Evolutionary conservation across 1,140 invertebrate genomes (phyloP).

Genomic region (Caenorhabditis brenneri): DNA sequence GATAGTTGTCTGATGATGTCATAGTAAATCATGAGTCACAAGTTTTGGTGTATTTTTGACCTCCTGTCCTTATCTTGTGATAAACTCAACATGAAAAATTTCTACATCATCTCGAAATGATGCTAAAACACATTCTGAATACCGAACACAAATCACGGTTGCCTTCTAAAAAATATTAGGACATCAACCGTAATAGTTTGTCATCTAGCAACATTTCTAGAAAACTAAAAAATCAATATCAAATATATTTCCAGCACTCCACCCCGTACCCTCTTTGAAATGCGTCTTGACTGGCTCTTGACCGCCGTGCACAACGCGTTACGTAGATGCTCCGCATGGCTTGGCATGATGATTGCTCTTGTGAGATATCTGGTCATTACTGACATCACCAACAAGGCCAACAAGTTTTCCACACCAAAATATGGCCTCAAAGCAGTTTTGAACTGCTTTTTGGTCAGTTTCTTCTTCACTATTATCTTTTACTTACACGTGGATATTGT

Average conservation of each 20-base stretch:
- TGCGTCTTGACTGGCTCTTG: conserved; percentile 4
- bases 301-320: not conserved
- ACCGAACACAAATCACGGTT: not conserved
- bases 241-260: not conserved
- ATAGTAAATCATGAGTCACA: no score
- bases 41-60: no score
- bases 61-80: no score
- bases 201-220: no score
- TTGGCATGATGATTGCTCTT: not conserved
- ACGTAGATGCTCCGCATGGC: not conserved
- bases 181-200: no score
- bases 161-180: not conserved
- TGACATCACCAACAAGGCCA: not conserved
- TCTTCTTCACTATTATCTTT: not conserved
- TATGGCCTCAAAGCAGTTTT: not conserved
- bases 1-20: no score
- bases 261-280: not conserved
- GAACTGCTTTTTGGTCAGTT: not conserved
- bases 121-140: not conserved
- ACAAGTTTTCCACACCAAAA: not conserved
- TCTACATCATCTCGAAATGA: not conserved
- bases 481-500: not conserved
- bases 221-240: no score
- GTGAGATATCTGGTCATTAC: not conserved
- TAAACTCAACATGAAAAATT: not conserved